phyloP scores from a whole-genome alignment of 2,888 invertebrate species.

The Mythimna loreyi region DNA sequence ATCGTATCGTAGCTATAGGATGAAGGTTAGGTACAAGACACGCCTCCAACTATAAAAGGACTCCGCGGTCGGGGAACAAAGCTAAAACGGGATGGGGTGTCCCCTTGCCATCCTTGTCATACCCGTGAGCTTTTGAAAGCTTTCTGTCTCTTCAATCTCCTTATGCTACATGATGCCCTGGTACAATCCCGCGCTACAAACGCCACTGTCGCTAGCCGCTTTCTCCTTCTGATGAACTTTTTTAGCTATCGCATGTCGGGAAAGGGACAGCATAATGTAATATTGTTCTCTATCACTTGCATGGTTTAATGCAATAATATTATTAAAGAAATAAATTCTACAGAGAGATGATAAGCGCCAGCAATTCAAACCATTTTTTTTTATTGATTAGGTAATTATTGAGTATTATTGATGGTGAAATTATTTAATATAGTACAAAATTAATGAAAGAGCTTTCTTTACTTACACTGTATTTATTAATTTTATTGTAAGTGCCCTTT shows the following conservation, averaged over 20 bases:
- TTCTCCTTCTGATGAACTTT: slow-evolving; percentile 85
- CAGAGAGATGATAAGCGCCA: not conserved
- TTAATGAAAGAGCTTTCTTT: not conserved
- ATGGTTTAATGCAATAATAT: slow-evolving; percentile 7
- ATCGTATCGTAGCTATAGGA: slow-evolving; percentile 22
- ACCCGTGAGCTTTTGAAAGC: slow-evolving; percentile 83
- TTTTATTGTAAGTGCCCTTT: not conserved
- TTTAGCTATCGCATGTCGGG: slow-evolving; percentile 67
- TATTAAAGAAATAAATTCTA: not conserved
- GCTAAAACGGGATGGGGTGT: slow-evolving; percentile 72
- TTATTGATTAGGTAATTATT: no score
- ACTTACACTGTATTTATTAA: no score
- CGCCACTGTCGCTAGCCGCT: slow-evolving; percentile 90
- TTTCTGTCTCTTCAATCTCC: slow-evolving; percentile 71
- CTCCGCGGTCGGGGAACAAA: slow-evolving; percentile 66
- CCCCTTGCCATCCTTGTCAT: slow-evolving; percentile 77
- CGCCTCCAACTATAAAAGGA: slow-evolving; percentile 71
- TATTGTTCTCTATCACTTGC: slow-evolving; percentile 58
- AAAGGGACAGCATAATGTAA: slow-evolving; percentile 65
- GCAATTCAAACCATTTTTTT: not conserved
- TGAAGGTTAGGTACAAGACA: slow-evolving; percentile 50
- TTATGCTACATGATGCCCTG: slow-evolving; percentile 75
- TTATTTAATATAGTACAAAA: not conserved
- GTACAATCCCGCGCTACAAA: slow-evolving; percentile 88
- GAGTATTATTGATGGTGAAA: not conserved